These are phyloP conservation scores for Mythimna lalbum DNA, from an alignment of 2,888 invertebrate genomes.

Conservation along the genomic window DNA sequence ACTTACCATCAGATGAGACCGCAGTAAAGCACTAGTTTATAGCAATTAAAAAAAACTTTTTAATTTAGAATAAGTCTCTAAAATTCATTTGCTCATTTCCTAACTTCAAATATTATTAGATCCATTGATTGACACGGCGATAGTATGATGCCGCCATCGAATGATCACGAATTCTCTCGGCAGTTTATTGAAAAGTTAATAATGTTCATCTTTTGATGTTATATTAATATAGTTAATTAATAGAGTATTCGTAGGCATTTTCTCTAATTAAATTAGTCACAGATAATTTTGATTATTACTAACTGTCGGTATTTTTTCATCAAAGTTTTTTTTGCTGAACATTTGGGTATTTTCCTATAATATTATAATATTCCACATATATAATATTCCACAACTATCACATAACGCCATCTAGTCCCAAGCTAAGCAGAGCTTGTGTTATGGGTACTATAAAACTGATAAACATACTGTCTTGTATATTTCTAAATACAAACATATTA, in stretches of 20 bases:
- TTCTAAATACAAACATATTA: no score
- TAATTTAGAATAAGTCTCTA: neutral
- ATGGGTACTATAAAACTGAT: no score
- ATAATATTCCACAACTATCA: no score
- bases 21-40: no score
- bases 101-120: conserved; percentile 31
- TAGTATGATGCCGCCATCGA: conserved; percentile 1
- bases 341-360: no score
- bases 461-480: no score
- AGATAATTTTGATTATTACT: neutral
- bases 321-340: neutral
- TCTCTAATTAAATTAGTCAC: neutral
- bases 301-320: neutral
- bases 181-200: conserved; percentile 32
- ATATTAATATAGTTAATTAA: conserved; percentile 2
- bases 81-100: conserved; percentile 20
- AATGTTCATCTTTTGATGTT: conserved; percentile 26
- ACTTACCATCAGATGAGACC: no score
- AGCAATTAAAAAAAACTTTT: no score
- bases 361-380: no score
- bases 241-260: neutral
- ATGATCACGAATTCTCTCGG: conserved; percentile 8
- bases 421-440: no score
- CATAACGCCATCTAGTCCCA: no score
- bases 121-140: conserved; percentile 20